A percentile compares a stretch with the other conserved stretches of the same genome.
Conservation (phyloP, 2,888 invertebrate species). For the Caradrina kadenii region DNA sequence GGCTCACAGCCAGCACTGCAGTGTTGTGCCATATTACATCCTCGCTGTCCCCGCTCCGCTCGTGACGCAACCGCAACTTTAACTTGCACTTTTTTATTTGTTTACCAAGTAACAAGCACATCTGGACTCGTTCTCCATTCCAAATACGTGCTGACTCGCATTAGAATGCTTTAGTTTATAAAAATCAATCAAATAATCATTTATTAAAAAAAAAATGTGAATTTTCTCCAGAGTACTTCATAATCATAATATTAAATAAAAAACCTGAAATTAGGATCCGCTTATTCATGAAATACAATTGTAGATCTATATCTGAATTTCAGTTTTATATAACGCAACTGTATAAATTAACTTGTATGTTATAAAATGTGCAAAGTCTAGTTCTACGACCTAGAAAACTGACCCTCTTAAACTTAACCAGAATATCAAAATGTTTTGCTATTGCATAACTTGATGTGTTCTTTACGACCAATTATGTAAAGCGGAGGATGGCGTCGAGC, state of each 20-base stretch:
- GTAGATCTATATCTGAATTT: slow-evolving; percentile 22
- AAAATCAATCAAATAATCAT: slow-evolving; percentile 5
- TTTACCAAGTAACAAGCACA: slow-evolving; percentile 70
- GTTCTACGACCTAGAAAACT: slow-evolving; percentile 67
- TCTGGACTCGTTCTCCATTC: slow-evolving; percentile 58
- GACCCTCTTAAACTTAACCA: slow-evolving; percentile 80
- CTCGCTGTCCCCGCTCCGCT: slow-evolving; percentile 70
- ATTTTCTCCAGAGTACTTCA: not conserved
- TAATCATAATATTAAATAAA: not conserved
- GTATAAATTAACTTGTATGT: slow-evolving; percentile 8
- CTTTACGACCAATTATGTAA: slow-evolving; percentile 88
- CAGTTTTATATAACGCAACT: slow-evolving; percentile 10
- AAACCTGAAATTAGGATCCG: not conserved
- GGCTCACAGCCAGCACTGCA: slow-evolving; percentile 71
- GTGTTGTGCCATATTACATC: slow-evolving; percentile 70
- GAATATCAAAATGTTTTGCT: slow-evolving; percentile 83
- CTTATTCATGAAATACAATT: slow-evolving; percentile 1
- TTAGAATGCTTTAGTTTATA: slow-evolving; percentile 52
- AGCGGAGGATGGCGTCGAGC: slow-evolving; percentile 80
- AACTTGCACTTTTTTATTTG: slow-evolving; percentile 77
- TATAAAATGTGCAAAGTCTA: slow-evolving; percentile 50
- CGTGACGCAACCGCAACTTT: slow-evolving; percentile 74
- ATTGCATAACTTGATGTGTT: slow-evolving; percentile 85
- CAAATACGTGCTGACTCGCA: slow-evolving; percentile 67
- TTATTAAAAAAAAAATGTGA: not conserved